phyloP scores from a whole-genome alignment of 2,888 invertebrate species.

The Iselma pallidipennis region DNA sequence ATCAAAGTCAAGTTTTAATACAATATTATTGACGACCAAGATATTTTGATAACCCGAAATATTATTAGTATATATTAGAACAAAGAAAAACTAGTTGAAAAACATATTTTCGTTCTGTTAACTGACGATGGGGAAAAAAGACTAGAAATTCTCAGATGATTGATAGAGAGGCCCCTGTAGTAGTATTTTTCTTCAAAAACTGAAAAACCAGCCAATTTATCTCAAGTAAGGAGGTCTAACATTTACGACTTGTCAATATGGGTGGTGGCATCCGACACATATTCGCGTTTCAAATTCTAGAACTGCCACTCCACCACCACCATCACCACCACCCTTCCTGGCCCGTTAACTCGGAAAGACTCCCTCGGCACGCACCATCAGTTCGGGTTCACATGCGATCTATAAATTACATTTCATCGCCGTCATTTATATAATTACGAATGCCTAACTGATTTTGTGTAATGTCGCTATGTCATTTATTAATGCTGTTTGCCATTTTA shows the following conservation, averaged over 20 bases:
- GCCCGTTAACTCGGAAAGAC: slow-evolving; percentile 1
- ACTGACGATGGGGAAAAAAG: too few species aligned
- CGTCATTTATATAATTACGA: slow-evolving; percentile 20
- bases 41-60: too few species aligned
- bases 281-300: slow-evolving; percentile 2
- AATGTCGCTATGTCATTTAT: slow-evolving; percentile 8
- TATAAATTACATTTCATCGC: slow-evolving; percentile 19
- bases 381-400: slow-evolving; percentile 14
- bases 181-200: slow-evolving; percentile 25
- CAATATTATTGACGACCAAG: too few species aligned
- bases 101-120: too few species aligned
- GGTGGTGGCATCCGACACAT: slow-evolving; percentile 2
- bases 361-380: slow-evolving; percentile 10
- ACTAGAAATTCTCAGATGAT: slow-evolving; percentile 28
- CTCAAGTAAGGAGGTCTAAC: slow-evolving; percentile 21
- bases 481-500: slow-evolving; percentile 1
- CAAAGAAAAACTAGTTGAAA: too few species aligned
- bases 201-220: slow-evolving; percentile 27
- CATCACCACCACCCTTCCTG: not conserved
- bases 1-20: too few species aligned
- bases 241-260: slow-evolving; percentile 28
- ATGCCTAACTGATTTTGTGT: slow-evolving; percentile 14
- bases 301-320: not conserved
- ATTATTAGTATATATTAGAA: too few species aligned
- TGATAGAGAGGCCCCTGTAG: slow-evolving; percentile 32